Conservation (phyloP, 2,888 invertebrate species). For the Conchocele bisecta region DNA sequence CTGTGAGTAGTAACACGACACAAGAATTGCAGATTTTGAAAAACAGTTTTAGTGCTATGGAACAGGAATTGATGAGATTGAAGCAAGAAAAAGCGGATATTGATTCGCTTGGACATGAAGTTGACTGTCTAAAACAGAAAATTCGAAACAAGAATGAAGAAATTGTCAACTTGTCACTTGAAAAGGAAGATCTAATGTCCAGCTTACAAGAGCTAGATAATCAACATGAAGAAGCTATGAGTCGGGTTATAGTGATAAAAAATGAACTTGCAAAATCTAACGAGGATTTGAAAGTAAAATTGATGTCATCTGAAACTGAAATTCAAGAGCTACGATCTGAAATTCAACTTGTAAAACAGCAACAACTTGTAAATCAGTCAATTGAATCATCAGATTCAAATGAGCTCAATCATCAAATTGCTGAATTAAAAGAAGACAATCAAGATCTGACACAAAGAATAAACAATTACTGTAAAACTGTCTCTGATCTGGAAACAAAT, state of each 20-base stretch:
- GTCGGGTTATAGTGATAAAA: slow-evolving; percentile 68
- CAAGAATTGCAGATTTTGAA: slow-evolving; percentile 32
- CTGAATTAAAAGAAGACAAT: slow-evolving; percentile 59
- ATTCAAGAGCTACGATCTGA: slow-evolving; percentile 34
- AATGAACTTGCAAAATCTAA: slow-evolving; percentile 60
- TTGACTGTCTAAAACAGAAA: slow-evolving; percentile 48
- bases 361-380: slow-evolving; percentile 47
- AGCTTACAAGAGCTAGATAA: slow-evolving; percentile 89
- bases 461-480: slow-evolving; percentile 19
- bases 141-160: slow-evolving; percentile 60
- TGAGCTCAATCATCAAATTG: slow-evolving; percentile 59
- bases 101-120: slow-evolving; percentile 34
- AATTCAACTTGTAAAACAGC: slow-evolving; percentile 37
- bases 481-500: slow-evolving; percentile 35
- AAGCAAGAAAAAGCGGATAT: slow-evolving; percentile 16
- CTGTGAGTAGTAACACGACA: background rate
- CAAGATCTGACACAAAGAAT: slow-evolving; percentile 40
- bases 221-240: slow-evolving; percentile 87
- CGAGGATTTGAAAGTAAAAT: slow-evolving; percentile 47
- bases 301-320: slow-evolving; percentile 31
- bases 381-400: slow-evolving; percentile 55
- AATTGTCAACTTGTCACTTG: slow-evolving; percentile 59
- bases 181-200: slow-evolving; percentile 83
- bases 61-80: slow-evolving; percentile 1
- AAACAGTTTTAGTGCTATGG: slow-evolving; percentile 11